Evolutionary conservation across 2,797 vertebrate species (phyloP), one percentile per base, ranked within the genome.

Genomic region (Parauchenoglanis ngamensis): DNA sequence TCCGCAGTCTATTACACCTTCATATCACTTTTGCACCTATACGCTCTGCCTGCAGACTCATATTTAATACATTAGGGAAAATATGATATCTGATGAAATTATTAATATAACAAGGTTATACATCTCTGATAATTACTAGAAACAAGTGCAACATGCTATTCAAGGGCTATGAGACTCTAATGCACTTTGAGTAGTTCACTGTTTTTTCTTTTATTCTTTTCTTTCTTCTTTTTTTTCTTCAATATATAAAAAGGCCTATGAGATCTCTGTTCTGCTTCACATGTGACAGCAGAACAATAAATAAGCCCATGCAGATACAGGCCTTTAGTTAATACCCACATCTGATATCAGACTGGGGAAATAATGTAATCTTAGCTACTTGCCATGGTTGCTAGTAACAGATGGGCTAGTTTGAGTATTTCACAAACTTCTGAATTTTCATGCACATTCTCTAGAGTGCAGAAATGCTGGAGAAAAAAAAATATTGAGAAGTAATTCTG

Each of bases 1-100:
- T 72, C 75, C 79, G n/a, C 7, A 25, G 54, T 78, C 75, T 63
- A 79, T 84, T 79, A 87, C n/a, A 79, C 52, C 31, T 78, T 87
- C 73, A 72, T 49, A 57, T 79, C 25, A 63, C 82, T 61, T 84
- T 84, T 68, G 67, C 86, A 70, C 86, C 59, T 63, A 84, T 73
- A 59, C 57, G 28, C 70, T 40, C 46, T 83, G 23, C 86, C 56
- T 61, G 78, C 67, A 72, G 85, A 82, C 52, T 75, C 68, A 82
- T 46, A 76, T 87, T 84, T 84, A 46, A 87, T 77, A 68, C 35
- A 84, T 73, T 46, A 67, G 67, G 28, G 35, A 31, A 80, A 72
- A 72, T 35, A 46, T 57, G 31, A 80, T 63, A 76, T 67, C 49
- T 67, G 59, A 54, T 65, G 3, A 54, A 65, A 75, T 63, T 11